Percentiles rank a stretch among this genome's conserved stretches.
phyloP scores from a whole-genome alignment of 2,797 vertebrate species.

The Crocodylus rhombifer region DNA sequence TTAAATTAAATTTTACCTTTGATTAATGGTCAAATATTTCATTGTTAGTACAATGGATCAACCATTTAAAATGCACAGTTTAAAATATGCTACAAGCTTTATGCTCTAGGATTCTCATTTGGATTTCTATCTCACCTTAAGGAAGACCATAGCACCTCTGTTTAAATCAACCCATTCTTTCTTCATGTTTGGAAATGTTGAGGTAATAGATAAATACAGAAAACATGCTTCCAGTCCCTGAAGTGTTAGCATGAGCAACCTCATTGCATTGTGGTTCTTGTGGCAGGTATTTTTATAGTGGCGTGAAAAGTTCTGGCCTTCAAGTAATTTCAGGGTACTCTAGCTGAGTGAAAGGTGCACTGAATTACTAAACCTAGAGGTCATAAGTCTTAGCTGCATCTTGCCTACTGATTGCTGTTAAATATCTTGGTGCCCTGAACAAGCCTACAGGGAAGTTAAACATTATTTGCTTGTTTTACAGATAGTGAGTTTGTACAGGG shows the following conservation, averaged over 20 bases:
- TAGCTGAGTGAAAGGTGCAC: not conserved
- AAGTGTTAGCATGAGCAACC: not conserved
- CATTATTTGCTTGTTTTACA: not conserved
- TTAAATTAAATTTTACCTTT: not conserved
- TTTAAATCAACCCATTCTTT: not conserved
- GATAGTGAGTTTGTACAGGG: not conserved
- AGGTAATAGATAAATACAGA: not conserved
- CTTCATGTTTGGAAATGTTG: not conserved
- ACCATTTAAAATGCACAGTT: not conserved
- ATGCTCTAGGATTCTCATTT: not conserved
- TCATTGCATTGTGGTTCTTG: not conserved
- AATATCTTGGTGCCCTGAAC: not conserved
- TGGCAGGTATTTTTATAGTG: not conserved
- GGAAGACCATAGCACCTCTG: not conserved
- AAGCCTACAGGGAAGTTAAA: not conserved
- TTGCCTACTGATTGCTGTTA: not conserved
- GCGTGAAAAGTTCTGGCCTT: not conserved
- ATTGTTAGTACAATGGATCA: not conserved
- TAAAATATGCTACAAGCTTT: not conserved
- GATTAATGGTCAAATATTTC: not conserved
- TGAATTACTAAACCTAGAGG: not conserved
- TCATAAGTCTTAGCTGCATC: not conserved
- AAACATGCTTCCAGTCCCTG: not conserved
- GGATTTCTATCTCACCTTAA: not conserved
- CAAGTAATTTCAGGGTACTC: not conserved